Conservation (phyloP, 2,888 invertebrate genomes). For the Seira sanloemensis region DNA sequence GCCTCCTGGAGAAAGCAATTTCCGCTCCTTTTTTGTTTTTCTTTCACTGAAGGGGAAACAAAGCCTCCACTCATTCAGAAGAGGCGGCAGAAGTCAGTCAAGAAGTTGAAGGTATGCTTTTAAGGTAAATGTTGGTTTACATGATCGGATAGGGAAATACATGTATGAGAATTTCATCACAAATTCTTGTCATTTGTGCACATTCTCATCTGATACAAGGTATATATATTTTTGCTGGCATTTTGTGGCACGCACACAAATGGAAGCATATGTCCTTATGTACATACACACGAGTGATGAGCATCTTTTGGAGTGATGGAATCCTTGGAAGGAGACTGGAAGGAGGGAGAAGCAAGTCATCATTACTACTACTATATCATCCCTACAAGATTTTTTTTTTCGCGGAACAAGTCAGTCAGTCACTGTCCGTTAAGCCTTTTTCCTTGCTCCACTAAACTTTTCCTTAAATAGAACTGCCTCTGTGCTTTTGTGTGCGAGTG, state of each 20-base stretch:
- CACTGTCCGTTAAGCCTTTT: slow-evolving; percentile 20
- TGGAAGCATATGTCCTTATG: no score
- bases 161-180: slow-evolving; percentile 1
- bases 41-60: slow-evolving; percentile 11
- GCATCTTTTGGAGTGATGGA: neutral
- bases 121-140: slow-evolving; percentile 41
- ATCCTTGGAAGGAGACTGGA: neutral
- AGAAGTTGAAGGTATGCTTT: no score
- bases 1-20: slow-evolving; percentile 52
- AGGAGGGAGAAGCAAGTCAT: slow-evolving; percentile 37
- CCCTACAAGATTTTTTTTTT: neutral
- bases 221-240: no score
- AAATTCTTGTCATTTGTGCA: slow-evolving; percentile 44
- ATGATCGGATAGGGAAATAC: slow-evolving; percentile 35
- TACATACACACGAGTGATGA: slow-evolving; percentile 60
- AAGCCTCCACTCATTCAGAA: neutral
- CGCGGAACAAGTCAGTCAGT: slow-evolving; percentile 8
- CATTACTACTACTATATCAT: slow-evolving; percentile 33
- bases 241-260: no score
- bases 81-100: neutral
- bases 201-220: slow-evolving; percentile 33
- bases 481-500: neutral
- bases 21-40: slow-evolving; percentile 51
- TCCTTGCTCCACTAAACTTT: slow-evolving; percentile 35
- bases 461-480: neutral